phyloP scores from a whole-genome alignment of 2,888 invertebrate genomes.

The Arrhopalites spinosus region DNA sequence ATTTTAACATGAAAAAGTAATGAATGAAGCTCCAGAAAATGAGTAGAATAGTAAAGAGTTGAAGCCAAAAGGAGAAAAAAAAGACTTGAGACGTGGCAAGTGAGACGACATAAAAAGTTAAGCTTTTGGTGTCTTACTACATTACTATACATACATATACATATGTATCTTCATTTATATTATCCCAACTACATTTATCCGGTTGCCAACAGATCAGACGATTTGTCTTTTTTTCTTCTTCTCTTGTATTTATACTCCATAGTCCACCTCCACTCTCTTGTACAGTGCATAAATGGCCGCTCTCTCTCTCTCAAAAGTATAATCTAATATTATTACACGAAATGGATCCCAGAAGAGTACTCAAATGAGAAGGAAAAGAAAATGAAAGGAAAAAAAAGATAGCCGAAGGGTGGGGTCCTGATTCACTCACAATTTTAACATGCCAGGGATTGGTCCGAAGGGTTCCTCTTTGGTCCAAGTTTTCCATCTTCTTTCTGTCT shows the following conservation, averaged over 20 bases:
- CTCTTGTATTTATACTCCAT: too few species aligned
- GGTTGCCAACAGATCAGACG: too few species aligned
- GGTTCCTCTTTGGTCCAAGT: conserved; percentile 23
- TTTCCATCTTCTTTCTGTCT: conserved; percentile 8
- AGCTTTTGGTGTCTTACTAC: neutral
- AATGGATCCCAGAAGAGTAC: conserved; percentile 33
- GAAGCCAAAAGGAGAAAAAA: neutral
- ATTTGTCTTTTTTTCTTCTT: too few species aligned
- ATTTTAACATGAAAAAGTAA: conserved; percentile 32
- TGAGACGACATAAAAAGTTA: neutral
- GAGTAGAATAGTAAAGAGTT: conserved; percentile 23
- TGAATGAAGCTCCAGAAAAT: conserved; percentile 34
- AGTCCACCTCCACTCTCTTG: too few species aligned
- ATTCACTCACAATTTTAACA: conserved; percentile 1
- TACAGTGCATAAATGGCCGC: too few species aligned
- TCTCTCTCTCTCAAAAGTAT: neutral
- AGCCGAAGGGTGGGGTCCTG: conserved; percentile 17
- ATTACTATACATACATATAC: neutral
- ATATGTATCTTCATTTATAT: too few species aligned
- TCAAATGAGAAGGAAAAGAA: conserved; percentile 8
- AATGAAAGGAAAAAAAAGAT: conserved; percentile 2
- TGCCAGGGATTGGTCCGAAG: conserved; percentile 40
- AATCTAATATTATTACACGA: conserved; percentile 25
- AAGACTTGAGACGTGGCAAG: neutral
- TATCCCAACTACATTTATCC: too few species aligned